phyloP scores from a whole-genome alignment of 2,113 vertebrate genomes.

The Pterocles orientalis region DNA sequence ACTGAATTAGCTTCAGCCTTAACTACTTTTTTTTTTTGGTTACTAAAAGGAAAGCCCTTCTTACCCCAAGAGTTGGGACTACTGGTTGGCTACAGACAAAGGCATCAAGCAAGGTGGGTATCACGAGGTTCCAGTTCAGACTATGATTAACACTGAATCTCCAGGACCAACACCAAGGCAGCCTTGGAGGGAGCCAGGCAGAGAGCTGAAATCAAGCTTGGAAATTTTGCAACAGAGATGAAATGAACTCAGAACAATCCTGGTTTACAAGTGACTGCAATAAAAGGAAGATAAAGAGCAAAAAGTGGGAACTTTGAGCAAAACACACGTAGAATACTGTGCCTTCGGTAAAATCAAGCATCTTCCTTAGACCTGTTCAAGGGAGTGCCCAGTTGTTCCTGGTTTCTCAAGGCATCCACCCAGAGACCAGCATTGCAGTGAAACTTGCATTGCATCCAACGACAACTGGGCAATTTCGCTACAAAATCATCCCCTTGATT shows the following conservation, averaged over 20 bases:
- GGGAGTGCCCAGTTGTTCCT: not conserved
- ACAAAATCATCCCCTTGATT: not conserved
- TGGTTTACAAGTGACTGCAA: not conserved
- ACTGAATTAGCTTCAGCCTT: not conserved
- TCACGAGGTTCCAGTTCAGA: not conserved
- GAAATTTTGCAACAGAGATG: not conserved
- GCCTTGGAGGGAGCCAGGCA: not conserved
- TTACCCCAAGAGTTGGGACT: not conserved
- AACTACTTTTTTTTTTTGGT: not conserved
- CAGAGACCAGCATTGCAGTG: not conserved
- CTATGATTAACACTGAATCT: not conserved
- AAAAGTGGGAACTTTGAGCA: not conserved
- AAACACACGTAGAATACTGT: not conserved
- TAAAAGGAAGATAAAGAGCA: not conserved
- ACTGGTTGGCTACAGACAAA: not conserved
- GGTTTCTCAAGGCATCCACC: not conserved
- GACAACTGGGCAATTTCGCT: not conserved
- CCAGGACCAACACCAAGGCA: not conserved
- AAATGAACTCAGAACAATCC: not conserved
- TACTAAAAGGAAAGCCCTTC: not conserved
- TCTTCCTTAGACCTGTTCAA: not conserved
- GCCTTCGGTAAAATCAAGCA: accelerated
- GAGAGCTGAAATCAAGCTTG: not conserved
- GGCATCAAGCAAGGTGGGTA: not conserved
- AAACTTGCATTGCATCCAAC: not conserved